Conservation (phyloP, 30 jellyfish, hydroid and myxozoan species). For the Phacellophora camtschatica region DNA sequence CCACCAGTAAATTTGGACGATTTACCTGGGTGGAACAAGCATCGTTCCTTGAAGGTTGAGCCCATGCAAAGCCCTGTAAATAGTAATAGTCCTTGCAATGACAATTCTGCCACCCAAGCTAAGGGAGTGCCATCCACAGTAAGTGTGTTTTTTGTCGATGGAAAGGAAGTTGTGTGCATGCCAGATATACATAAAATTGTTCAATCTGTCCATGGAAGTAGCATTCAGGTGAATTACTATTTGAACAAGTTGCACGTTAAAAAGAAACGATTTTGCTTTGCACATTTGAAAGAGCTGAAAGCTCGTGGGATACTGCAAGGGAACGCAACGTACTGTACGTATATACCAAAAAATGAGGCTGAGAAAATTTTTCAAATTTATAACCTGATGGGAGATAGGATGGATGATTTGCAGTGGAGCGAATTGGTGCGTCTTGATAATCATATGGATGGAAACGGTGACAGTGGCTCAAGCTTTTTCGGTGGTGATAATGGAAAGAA, state of each 20-base stretch:
- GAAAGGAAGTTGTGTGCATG: conserved; percentile 97
- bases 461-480: not conserved
- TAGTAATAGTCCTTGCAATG: conserved; percentile 29
- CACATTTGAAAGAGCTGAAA: conserved; percentile 92
- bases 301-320: conserved; percentile 84
- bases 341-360: conserved; percentile 92
- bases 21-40: conserved; percentile 60
- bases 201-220: conserved; percentile 91
- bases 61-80: conserved; percentile 45
- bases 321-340: conserved; percentile 97
- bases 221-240: conserved; percentile 95
- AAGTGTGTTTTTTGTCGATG: conserved; percentile 87
- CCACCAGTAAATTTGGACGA: conserved; percentile 67
- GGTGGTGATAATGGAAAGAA: not conserved
- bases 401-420: conserved; percentile 80
- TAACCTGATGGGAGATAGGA: conserved; percentile 88
- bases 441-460: conserved; percentile 13
- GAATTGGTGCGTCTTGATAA: conserved; percentile 80
- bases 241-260: conserved; percentile 87
- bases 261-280: conserved; percentile 94
- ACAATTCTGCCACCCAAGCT: not conserved
- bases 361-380: conserved; percentile 93
- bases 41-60: conserved; percentile 17
- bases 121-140: conserved; percentile 35
- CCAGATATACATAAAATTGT: conserved; percentile 94